Conservation (phyloP, 2,888 invertebrate species). For the Monochamus alternatus region DNA sequence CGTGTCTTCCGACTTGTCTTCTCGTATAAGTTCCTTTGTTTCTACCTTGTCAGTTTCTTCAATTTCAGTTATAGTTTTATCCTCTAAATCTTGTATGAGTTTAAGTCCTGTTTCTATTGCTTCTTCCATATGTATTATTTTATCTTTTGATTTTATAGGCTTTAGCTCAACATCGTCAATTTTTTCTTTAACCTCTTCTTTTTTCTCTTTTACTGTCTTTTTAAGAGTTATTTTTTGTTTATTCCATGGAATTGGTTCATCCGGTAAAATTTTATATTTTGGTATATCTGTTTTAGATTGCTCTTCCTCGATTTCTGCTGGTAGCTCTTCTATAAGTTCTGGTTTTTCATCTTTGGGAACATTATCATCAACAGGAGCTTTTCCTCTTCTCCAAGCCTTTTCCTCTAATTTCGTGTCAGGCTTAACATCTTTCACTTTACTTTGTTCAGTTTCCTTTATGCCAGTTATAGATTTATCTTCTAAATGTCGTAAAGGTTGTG, state of each 20-base stretch:
- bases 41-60: background rate
- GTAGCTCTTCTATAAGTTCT: slow-evolving; percentile 54
- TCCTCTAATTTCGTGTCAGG: slow-evolving; percentile 19
- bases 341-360: slow-evolving; percentile 43
- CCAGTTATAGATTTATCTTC: slow-evolving; percentile 16
- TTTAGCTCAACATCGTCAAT: slow-evolving; percentile 49
- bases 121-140: slow-evolving; percentile 68
- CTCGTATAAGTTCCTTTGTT: slow-evolving; percentile 50
- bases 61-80: slow-evolving; percentile 17
- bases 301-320: slow-evolving; percentile 71
- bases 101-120: slow-evolving; percentile 48
- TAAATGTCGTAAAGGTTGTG: slow-evolving; percentile 6
- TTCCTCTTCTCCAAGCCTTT: slow-evolving; percentile 46
- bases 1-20: background rate
- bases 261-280: slow-evolving; percentile 56
- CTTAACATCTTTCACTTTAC: slow-evolving; percentile 18
- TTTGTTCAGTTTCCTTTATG: slow-evolving; percentile 25
- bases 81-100: slow-evolving; percentile 45
- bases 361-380: slow-evolving; percentile 20
- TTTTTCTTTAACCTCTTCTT: slow-evolving; percentile 60
- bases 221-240: slow-evolving; percentile 50
- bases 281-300: slow-evolving; percentile 63
- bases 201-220: slow-evolving; percentile 30
- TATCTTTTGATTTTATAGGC: slow-evolving; percentile 45
- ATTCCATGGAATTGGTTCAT: slow-evolving; percentile 72